Conservation (phyloP, 2,888 invertebrate species). For the Aphodius sticticus region DNA sequence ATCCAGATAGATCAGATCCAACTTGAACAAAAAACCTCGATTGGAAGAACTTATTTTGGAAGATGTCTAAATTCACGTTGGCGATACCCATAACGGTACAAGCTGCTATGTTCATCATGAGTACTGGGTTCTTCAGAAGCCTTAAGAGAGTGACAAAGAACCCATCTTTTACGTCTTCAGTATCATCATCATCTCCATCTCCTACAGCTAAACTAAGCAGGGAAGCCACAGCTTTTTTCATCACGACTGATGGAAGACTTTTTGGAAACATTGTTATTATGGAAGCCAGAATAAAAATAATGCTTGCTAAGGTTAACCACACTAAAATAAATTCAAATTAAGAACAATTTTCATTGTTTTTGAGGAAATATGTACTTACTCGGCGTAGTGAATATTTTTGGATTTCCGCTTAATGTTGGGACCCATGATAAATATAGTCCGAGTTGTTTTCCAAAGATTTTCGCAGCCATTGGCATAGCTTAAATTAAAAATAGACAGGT, state of each 20-base stretch:
- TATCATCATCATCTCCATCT: conserved; percentile 38
- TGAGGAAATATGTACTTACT: conserved; percentile 38
- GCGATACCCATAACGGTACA: conserved; percentile 64
- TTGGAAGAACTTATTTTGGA: conserved; percentile 67
- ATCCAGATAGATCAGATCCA: conserved; percentile 58
- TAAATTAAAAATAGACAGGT: conserved; percentile 48
- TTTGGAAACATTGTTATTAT: conserved; percentile 66
- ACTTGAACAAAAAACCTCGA: conserved; percentile 62
- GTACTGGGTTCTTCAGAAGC: conserved; percentile 64
- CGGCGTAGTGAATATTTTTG: conserved; percentile 48
- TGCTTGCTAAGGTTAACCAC: conserved; percentile 62
- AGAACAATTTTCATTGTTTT: neutral
- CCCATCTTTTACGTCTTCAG: conserved; percentile 41
- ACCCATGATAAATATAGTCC: conserved; percentile 54
- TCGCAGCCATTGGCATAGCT: conserved; percentile 49
- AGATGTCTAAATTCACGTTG: conserved; percentile 63
- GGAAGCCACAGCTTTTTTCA: conserved; percentile 66
- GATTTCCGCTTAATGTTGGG: conserved; percentile 42
- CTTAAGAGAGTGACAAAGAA: conserved; percentile 63
- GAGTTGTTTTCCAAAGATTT: conserved; percentile 51
- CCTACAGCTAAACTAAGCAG: conserved; percentile 61
- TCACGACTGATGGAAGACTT: conserved; percentile 62
- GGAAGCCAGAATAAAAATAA: conserved; percentile 61
- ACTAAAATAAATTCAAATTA: conserved; percentile 50
- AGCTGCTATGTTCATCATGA: conserved; percentile 64